Conservation (phyloP, 1,140 invertebrate species). For the Hyphantria cunea region DNA sequence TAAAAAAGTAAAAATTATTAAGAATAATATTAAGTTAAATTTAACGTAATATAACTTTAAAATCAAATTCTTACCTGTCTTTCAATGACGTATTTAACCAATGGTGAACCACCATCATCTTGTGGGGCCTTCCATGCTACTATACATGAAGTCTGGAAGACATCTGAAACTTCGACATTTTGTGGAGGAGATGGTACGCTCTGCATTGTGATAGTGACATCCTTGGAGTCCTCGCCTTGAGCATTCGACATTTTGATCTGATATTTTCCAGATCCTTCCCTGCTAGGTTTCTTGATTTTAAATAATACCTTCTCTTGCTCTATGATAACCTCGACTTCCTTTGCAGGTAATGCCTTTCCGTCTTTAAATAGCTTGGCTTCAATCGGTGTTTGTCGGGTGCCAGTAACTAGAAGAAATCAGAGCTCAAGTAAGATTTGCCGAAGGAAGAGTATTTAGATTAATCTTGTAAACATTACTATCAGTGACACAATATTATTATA, state of each 20-base stretch:
- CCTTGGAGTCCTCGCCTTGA: slow-evolving; percentile 93
- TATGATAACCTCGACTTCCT: slow-evolving; percentile 94
- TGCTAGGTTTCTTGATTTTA: slow-evolving; percentile 94
- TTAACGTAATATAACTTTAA: neutral
- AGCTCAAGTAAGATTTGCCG: too few relatives aligned
- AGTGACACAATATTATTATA: slow-evolving; percentile 3
- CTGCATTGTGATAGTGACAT: slow-evolving; percentile 93
- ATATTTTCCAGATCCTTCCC: slow-evolving; percentile 91
- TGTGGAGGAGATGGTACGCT: slow-evolving; percentile 92
- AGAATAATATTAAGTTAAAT: neutral
- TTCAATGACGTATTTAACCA: slow-evolving; percentile 96
- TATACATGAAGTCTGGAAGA: slow-evolving; percentile 95
- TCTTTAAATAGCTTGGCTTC: slow-evolving; percentile 95
- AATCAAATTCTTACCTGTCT: slow-evolving; percentile 87
- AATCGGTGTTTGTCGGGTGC: slow-evolving; percentile 92
- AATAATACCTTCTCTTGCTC: slow-evolving; percentile 94
- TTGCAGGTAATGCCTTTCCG: slow-evolving; percentile 91
- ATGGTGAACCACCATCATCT: slow-evolving; percentile 96
- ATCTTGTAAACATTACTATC: too few relatives aligned
- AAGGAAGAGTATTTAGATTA: too few relatives aligned
- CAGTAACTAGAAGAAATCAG: slow-evolving; percentile 86
- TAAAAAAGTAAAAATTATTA: slow-evolving; percentile 33
- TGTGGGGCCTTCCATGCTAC: slow-evolving; percentile 95
- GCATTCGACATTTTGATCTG: slow-evolving; percentile 93
- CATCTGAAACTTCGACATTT: slow-evolving; percentile 94